Percentiles rank a stretch among this genome's conserved stretches.
Conservation (phyloP, 2,888 invertebrate species). For the Melieria crassipennis region DNA sequence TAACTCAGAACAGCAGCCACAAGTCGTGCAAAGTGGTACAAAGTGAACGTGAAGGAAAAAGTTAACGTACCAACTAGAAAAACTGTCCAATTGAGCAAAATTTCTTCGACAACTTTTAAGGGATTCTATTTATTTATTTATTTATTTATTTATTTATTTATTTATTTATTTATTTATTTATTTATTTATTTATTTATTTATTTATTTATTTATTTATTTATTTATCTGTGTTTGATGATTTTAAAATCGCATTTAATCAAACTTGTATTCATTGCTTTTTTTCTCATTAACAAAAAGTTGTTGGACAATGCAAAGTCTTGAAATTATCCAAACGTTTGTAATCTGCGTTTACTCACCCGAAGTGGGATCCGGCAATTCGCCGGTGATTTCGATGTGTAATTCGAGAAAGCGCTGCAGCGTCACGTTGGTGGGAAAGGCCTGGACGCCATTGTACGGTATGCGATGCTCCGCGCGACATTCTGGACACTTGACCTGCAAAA, state of each 20-base stretch:
- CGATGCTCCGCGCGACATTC: constrained; percentile 97
- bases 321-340: background rate
- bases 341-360: constrained; percentile 68
- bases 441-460: constrained; percentile 93
- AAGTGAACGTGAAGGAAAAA: no score
- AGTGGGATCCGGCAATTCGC: constrained; percentile 89
- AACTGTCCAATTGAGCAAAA: no score
- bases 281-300: background rate
- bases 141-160: no score
- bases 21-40: no score
- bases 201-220: no score
- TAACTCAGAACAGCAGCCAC: no score
- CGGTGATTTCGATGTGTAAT: constrained; percentile 91
- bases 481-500: constrained; percentile 89
- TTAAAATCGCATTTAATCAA: background rate
- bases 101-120: no score
- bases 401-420: constrained; percentile 95
- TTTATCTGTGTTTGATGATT: background rate
- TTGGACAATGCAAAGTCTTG: background rate
- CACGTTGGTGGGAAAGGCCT: constrained; percentile 95
- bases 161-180: no score
- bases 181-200: no score
- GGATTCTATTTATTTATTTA: background rate
- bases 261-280: background rate
- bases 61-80: no score